phyloP scores from a whole-genome alignment of 2,888 invertebrate species.

The Deroplatys truncata region DNA sequence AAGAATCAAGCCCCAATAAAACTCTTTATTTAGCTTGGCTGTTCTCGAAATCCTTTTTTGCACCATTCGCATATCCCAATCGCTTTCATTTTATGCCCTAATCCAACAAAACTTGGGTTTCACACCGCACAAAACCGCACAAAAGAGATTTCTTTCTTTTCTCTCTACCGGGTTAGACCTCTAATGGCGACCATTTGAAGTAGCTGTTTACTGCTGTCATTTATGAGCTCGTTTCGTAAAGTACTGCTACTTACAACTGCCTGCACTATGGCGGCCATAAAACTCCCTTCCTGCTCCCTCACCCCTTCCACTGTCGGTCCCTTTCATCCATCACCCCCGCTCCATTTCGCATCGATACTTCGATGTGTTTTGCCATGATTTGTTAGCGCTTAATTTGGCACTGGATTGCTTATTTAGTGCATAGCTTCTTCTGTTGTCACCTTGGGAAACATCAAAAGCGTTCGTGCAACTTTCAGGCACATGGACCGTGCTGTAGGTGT shows the following conservation, averaged over 20 bases:
- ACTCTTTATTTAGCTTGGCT: not conserved
- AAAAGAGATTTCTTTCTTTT: not conserved
- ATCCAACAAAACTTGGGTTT: not conserved
- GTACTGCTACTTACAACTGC: slow-evolving; percentile 14
- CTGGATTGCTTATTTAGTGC: not conserved
- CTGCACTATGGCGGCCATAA: slow-evolving; percentile 12
- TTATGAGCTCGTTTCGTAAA: slow-evolving; percentile 15
- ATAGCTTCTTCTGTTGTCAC: not conserved
- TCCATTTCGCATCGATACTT: not conserved
- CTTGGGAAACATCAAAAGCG: not conserved
- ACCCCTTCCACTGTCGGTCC: not conserved
- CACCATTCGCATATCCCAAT: not conserved
- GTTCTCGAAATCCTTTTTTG: not conserved
- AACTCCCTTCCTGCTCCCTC: slow-evolving; percentile 3
- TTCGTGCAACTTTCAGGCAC: too few relatives aligned
- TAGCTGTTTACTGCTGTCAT: slow-evolving; percentile 17
- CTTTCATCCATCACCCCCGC: not conserved
- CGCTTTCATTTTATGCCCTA: not conserved
- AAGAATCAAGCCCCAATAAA: not conserved
- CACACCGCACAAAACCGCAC: not conserved
- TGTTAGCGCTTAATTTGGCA: not conserved
- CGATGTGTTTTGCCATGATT: not conserved
- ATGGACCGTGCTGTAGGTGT: not conserved
- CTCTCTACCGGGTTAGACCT: not conserved
- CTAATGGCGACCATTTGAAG: slow-evolving; percentile 10